Evolutionary conservation across 2,888 invertebrate genomes (phyloP), one percentile per base, ranked within the genome.

Genomic region (Druceiella hillmani): DNA sequence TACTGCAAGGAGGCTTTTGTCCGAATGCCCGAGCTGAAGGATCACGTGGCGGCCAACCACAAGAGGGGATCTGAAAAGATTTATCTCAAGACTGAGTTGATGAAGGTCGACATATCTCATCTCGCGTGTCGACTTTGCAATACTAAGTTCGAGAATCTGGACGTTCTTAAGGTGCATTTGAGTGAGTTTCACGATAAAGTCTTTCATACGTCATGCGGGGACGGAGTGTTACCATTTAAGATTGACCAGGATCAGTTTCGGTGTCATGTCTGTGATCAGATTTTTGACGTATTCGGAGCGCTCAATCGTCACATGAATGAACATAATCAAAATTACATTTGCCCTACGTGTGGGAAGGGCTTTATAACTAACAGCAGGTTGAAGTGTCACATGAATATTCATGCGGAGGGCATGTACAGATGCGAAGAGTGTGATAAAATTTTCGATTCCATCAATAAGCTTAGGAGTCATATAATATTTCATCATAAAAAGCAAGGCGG

Each of bases 241-340:
- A 50, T 70, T 7, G 55, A 66, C 28, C 66, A 65, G 33, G 60
- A 64, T n/a, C 57, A 55, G 0, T 68, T 68, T 68, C 53, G 51
- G 17, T 70, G 69, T 45, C 51, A 64, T 0, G 56, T 67, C 36
- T 70, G 69, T 34, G 45, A 51, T 0, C 57, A 61, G 25, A 57
- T 52, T 16, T 69, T 68, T 44, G 67, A 67, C 35, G 67, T 65
- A 26, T 68, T 68, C 37, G 48, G 69, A 0, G 67, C 67, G 51
- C 52, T 70, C 0, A 68, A 68, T 44, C 66, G 69, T 40, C 69
- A 70, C 25, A 69, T 69, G 67, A 69, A 69, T 34, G 40, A 55
- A 0, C 69, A 70, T 41, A 69, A 69, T 17, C 68, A 69, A 42
- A 62, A 68, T 48, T 66, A 66, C 14, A 68, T 69, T 27, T 70